phyloP scores from a whole-genome alignment of 2,113 vertebrate species.

The Scalopus aquaticus region DNA sequence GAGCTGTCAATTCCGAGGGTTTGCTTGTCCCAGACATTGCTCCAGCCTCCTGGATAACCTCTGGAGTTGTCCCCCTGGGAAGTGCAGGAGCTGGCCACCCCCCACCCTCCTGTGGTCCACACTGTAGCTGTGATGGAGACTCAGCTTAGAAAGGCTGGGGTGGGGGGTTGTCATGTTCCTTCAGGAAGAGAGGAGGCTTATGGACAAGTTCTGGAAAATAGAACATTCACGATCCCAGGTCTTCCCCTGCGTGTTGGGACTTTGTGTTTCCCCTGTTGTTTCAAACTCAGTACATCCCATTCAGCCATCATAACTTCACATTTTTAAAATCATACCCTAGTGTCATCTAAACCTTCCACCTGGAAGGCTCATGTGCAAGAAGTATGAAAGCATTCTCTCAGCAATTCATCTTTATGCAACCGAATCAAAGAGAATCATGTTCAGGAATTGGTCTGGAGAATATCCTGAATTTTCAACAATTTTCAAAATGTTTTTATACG shows the following conservation, averaged over 20 bases:
- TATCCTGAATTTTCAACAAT: slow-evolving; percentile 1
- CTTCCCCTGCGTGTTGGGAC: too few relatives aligned
- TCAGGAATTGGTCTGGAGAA: neutral
- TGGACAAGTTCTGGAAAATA: neutral
- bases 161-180: neutral
- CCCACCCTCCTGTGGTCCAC: neutral
- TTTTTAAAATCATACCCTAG: neutral
- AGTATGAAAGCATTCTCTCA: neutral
- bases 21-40: too few relatives aligned
- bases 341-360: neutral
- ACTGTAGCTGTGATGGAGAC: neutral
- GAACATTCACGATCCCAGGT: neutral
- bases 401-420: neutral
- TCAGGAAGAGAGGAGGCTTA: neutral
- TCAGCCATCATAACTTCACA: neutral
- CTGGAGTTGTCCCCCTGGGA: neutral
- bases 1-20: neutral
- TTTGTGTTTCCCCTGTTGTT: neutral
- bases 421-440: neutral
- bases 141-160: neutral
- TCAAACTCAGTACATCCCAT: neutral
- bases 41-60: too few relatives aligned
- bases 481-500: neutral
- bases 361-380: neutral
- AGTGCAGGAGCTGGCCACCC: fast-evolving